Evolutionary conservation across 2,113 vertebrate species (phyloP).

Genomic region (Ctenomys sociabilis): DNA sequence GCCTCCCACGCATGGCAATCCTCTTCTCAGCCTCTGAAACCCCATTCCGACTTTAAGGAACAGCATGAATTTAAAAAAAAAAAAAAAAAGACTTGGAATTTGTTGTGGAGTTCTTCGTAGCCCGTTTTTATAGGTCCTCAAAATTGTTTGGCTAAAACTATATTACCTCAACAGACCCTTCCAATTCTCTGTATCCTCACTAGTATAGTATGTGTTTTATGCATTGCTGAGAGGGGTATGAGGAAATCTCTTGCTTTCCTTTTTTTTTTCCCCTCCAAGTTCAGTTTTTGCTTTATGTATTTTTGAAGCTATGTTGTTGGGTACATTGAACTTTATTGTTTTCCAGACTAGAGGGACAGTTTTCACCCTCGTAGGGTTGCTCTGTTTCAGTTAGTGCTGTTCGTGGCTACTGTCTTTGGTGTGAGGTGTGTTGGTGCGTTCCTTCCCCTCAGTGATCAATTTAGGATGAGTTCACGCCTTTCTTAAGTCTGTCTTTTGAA

Average conservation of each 20-base stretch:
- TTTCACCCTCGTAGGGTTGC: neutral
- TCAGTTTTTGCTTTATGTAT: neutral
- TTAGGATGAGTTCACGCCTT: neutral
- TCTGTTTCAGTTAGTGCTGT: neutral
- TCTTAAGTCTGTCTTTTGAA: neutral
- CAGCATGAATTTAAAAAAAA: neutral
- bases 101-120: neutral
- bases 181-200: neutral
- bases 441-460: neutral
- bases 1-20: neutral
- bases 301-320: neutral
- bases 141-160: neutral
- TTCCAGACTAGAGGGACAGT: neutral
- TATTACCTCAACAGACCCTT: neutral
- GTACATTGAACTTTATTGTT: neutral
- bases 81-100: neutral
- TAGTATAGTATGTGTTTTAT: conserved; percentile 32
- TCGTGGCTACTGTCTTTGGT: neutral
- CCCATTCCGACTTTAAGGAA: neutral
- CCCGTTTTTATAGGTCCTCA: conserved; percentile 39
- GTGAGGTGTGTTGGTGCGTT: neutral
- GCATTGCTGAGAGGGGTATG: neutral
- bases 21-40: neutral
- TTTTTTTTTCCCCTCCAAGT: neutral
- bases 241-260: neutral